Percentiles rank a stretch among this genome's conserved stretches.
These are phyloP conservation scores for Cynopterus brachyotis DNA, from an alignment of 2,113 vertebrate species.

Conservation along the genomic window DNA sequence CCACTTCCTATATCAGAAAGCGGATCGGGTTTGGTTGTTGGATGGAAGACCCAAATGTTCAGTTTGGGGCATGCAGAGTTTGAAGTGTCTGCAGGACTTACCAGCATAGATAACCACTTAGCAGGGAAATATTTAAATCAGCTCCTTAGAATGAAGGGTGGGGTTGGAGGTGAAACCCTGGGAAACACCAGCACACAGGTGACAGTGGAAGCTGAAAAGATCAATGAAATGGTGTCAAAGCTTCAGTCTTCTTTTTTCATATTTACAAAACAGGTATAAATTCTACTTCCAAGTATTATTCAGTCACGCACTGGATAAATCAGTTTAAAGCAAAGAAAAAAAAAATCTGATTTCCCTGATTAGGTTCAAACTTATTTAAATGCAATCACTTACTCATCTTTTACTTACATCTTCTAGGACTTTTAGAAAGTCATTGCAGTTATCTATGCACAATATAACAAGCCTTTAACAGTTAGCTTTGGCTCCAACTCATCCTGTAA, in stretches of 20 bases:
- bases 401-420: not conserved
- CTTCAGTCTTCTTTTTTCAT: not conserved
- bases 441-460: not conserved
- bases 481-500: not conserved
- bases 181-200: not conserved
- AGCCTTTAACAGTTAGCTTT: not conserved
- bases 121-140: not conserved
- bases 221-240: not conserved
- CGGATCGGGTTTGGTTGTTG: not conserved
- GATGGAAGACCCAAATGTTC: not conserved
- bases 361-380: constrained; percentile 58
- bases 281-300: not conserved
- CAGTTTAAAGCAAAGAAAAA: constrained; percentile 35
- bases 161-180: not conserved
- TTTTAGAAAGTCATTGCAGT: constrained; percentile 36
- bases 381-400: constrained; percentile 35
- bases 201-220: not conserved
- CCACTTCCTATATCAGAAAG: constrained; percentile 8
- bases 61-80: not conserved
- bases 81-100: not conserved
- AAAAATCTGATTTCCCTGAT: constrained; percentile 48
- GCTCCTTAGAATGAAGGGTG: not conserved
- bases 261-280: not conserved
- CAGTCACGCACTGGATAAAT: constrained; percentile 26
- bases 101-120: not conserved